Evolutionary conservation across 2,888 invertebrate species (phyloP), one percentile per base, ranked within the genome.

Genomic region (Sarcophaga carnaria): DNA sequence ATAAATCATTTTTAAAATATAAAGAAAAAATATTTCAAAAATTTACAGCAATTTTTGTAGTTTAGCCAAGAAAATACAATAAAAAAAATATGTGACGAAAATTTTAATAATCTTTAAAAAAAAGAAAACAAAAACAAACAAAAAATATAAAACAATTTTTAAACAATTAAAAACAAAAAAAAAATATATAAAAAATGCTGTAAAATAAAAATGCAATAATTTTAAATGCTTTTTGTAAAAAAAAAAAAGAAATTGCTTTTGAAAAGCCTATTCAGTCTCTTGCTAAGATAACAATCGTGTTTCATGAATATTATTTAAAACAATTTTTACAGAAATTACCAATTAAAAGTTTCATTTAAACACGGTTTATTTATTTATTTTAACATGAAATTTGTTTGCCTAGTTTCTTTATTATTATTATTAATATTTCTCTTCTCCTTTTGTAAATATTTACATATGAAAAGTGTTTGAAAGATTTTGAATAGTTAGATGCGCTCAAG

Each of bases 301-400:
- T 37, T 37, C 37, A 37, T 37, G 37, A 37, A 37, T 37, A 37
- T 37, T 37, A 37, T 37, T 37, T 8, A 37, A 37, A 37, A 37
- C 37, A 37, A 37, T 37, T 54, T 12, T 3, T 17, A 54, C 54
- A 54, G 3, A 54, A 54, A 54, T 17, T 14, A 4, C 12, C 54
- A 54, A 54, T 54, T 54, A 54, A 54, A 54, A 14, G 17, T 69
- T 69, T 6, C 6, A 20, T 10, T 17, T 69, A 25, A 37, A 37
- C 66, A 62, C 5, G 62, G n/a, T n/a, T 62, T 62, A 17, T n/a
- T 27, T 66, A 37, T 37, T 27, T 45, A 22, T 22, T 22, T 22
- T 74, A 11, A 66, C 27, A 45, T 12, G n/a, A 14, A 59, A 37
- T 71, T 76, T 83, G 71, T 71, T 83, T 83, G 82, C 77, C 71